Evolutionary conservation across 2,888 invertebrate genomes (phyloP).

Genomic region (Hydrotaea cyrtoneurina): DNA sequence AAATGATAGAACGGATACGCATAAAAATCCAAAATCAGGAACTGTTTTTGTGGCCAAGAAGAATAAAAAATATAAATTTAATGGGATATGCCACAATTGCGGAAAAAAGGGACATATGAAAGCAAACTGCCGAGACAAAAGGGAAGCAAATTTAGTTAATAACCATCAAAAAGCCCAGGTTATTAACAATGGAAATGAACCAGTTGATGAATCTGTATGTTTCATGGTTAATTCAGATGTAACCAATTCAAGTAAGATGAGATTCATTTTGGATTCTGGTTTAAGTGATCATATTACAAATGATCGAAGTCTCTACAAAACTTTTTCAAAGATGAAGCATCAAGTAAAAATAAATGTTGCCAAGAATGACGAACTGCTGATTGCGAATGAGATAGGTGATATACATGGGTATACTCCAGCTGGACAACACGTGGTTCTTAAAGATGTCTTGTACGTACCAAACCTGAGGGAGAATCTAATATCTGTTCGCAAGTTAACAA

Average conservation of each 20-base stretch:
- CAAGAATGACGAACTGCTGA: background rate
- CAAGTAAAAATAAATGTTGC: too few species aligned
- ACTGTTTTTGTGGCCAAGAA: background rate
- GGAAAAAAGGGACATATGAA: too few species aligned
- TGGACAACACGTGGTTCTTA: background rate
- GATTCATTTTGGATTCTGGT: slow-evolving; percentile 32
- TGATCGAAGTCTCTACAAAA: background rate
- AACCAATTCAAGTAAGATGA: background rate
- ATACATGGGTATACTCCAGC: background rate
- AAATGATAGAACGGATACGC: background rate
- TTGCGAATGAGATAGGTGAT: slow-evolving; percentile 26
- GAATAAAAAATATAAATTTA: slow-evolving; percentile 5
- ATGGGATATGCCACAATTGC: slow-evolving; percentile 36
- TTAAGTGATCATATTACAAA: slow-evolving; percentile 21
- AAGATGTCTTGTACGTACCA: background rate
- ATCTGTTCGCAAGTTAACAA: background rate
- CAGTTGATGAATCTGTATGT: background rate
- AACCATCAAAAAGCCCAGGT: slow-evolving; percentile 15
- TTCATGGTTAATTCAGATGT: slow-evolving; percentile 19
- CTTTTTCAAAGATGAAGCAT: too few species aligned
- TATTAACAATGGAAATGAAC: background rate
- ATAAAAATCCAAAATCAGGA: background rate
- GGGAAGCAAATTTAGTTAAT: background rate
- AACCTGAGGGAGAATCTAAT: background rate
- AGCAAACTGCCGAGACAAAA: background rate